A percentile compares a stretch with the other conserved stretches of the same genome.
These are phyloP conservation scores for Gallinago jamesoni DNA, from an alignment of 2,113 vertebrate species.

Conservation along the genomic window DNA sequence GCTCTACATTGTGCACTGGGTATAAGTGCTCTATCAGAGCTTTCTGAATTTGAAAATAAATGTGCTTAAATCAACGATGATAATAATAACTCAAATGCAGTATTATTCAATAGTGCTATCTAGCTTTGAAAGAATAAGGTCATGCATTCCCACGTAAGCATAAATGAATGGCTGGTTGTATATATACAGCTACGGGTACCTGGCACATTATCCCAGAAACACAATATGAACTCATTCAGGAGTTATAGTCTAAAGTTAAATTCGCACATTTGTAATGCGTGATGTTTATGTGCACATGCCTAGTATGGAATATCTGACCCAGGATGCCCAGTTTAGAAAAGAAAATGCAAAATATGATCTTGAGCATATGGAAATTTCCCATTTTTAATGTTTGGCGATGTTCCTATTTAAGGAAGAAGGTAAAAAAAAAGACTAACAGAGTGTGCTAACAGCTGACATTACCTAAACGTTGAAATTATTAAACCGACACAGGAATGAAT, in stretches of 20 bases:
- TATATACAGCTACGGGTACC: neutral
- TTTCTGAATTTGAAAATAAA: constrained; percentile 18
- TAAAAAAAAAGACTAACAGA: neutral
- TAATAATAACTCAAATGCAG: neutral
- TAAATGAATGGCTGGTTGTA: neutral
- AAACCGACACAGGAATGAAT: constrained; percentile 1
- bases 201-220: neutral
- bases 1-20: neutral
- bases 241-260: neutral
- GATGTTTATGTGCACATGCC: neutral
- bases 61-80: neutral
- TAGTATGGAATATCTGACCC: neutral
- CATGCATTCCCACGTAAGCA: neutral
- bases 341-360: neutral
- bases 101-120: neutral
- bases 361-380: neutral
- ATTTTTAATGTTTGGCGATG: neutral
- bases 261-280: neutral
- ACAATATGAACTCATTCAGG: neutral
- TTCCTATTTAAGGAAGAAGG: neutral
- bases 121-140: neutral
- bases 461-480: constrained; percentile 28
- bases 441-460: constrained; percentile 16
- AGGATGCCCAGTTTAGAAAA: neutral
- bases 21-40: neutral